phyloP scores from a whole-genome alignment of 2,888 invertebrate genomes.

The Atherix ibis region DNA sequence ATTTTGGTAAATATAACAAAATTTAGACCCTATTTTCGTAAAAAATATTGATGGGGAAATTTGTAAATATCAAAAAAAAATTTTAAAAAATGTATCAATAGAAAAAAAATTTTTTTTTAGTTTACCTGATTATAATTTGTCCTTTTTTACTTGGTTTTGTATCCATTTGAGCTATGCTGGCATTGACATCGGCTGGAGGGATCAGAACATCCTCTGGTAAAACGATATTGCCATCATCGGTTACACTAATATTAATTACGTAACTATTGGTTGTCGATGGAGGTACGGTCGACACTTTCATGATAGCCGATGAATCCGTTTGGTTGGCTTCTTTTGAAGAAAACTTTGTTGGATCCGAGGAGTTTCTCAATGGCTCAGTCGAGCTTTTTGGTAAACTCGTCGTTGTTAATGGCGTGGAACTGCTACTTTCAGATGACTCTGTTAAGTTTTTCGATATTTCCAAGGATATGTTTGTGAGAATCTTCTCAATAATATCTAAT shows the following conservation, averaged over 20 bases:
- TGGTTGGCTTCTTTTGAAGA: neutral
- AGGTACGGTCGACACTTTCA: neutral
- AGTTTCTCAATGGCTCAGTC: neutral
- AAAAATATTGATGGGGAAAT: no score
- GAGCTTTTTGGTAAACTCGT: constrained; percentile 1
- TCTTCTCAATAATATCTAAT: no score
- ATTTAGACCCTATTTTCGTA: no score
- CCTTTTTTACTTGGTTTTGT: constrained; percentile 9
- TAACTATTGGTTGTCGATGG: constrained; percentile 3
- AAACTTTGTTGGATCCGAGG: constrained; percentile 1
- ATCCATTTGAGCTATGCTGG: constrained; percentile 15
- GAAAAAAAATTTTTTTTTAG: no score
- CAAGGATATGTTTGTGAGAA: neutral
- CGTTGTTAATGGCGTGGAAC: constrained; percentile 1
- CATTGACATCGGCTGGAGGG: constrained; percentile 23
- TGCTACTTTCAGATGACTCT: neutral
- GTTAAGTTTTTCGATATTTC: neutral
- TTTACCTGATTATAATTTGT: constrained; percentile 14
- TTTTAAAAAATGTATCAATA: no score
- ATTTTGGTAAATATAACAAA: no score
- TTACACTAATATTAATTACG: neutral
- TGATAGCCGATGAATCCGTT: constrained; percentile 1
- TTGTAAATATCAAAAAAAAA: no score
- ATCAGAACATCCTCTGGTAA: constrained; percentile 11
- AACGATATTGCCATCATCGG: neutral